Evolutionary conservation across 2,797 vertebrate species (phyloP).

Genomic region (Notolepis coatsorum): DNA sequence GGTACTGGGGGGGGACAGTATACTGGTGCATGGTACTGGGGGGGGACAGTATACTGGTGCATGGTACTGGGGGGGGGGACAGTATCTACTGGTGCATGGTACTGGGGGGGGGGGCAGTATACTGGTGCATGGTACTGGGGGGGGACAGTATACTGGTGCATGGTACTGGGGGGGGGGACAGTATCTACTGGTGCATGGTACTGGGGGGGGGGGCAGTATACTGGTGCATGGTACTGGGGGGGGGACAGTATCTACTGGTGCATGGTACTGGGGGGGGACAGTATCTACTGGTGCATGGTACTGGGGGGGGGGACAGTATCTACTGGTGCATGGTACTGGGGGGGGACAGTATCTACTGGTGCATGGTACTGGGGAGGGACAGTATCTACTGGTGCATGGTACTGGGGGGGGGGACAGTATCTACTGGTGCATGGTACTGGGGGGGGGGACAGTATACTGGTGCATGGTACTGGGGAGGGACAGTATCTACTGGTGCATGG

Average conservation of each 20-base stretch:
- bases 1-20: no score
- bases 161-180: no score
- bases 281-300: background rate
- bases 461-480: background rate
- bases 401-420: no score
- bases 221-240: background rate
- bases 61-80: no score
- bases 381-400: background rate
- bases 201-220: no score
- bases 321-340: background rate
- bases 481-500: background rate
- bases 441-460: no score
- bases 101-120: no score
- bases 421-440: background rate
- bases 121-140: background rate
- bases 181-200: background rate
- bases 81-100: background rate
- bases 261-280: background rate
- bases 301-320: no score
- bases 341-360: background rate
- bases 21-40: background rate
- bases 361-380: background rate
- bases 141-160: background rate
- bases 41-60: no score
- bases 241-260: background rate